Evolutionary conservation across 2,888 invertebrate genomes (phyloP), one percentile per base, ranked within the genome.

Genomic region (Orthosia gothica): DNA sequence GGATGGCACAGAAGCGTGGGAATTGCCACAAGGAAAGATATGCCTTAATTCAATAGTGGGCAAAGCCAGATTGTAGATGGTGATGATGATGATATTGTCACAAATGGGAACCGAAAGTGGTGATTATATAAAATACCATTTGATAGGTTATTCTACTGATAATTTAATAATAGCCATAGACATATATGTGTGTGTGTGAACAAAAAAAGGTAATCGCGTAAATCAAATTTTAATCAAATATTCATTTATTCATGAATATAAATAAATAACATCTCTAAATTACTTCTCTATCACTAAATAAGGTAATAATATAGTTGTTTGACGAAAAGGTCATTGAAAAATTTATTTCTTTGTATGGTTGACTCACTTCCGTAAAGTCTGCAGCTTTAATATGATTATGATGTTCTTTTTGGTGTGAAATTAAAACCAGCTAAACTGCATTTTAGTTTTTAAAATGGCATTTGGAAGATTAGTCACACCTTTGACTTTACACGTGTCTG

Each of bases 271-370:
- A 54, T 70, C 64, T 74, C 65, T 70, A 82, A 73, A 76, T 71
- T 65, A 79, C 79, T 85, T 74, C 66, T 64, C 72, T 84, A 76
- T 79, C 73, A 63, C 82, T 82, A 68, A 63, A 85, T 74, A 76
- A 67, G 82, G 85, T 63, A 75, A 74, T 73, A 73, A 74, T 78
- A 62, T 70, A 70, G 65, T 62, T 18, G 23, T 81, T 69, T 76
- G 62, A 61, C 61, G 62, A 45, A 86, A 85, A 85, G 82, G 84
- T 86, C 82, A 85, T 76, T 84, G 75, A 84, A 82, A 86, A 74
- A 63, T 71, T 7, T 78, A 67, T 77, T 70, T 75, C 58, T 83
- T 74, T 73, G 74, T 79, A 52, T n/a, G 12, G 47, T 70, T 80
- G 72, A 73, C 54, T 80, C 71, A 76, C 78, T 85, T 85, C 85